Evolutionary conservation across 2,888 invertebrate species (phyloP), one percentile per base, ranked within the genome.

Genomic region (Xestia sexstrigata): DNA sequence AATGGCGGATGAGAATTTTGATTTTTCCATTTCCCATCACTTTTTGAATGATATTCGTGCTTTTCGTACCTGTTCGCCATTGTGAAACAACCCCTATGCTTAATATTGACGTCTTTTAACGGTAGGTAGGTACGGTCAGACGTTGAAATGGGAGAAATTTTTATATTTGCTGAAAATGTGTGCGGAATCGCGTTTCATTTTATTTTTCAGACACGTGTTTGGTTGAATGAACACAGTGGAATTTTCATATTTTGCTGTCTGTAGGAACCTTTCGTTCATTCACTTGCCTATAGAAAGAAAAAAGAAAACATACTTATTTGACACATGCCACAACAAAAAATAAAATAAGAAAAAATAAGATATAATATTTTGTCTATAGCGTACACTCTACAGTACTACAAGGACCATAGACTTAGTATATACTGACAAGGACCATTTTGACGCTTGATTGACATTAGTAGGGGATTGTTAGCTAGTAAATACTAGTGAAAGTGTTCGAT

Each of bases 11-110:
- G 90, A 85, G 91, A 92, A 92, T 95, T 95, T 93, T 93, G 94
- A 95, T 95, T 95, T 94, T 95, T 93, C 93, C 93, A 94, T 96
- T 95, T 95, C 95, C 95, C 92, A 91, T 91, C 92, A 93, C 93
- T 87, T 89, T 91, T 91, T 92, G 91, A 93, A 94, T 93, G 92
- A 92, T 91, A 90, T 89, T 88, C 83, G 89, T 93, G 90, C 85
- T 87, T 90, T 78, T 23, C 35, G 89, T 93, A 92, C 88, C 89
- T 90, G 86, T 69, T 84, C 73, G 71, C 92, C 82, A 93, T 95
- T 95, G 94, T 95, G 89, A 78, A 71, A 58, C 87, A 87, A 86
- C 90, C 93, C 93, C 74, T 80, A 89, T 87, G 89, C 91, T 94
- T 93, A 94, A 95, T 95, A 95, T 93, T 91, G 81, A 71, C 92